These are phyloP conservation scores for Himalopsyche tibetana DNA, from an alignment of 2,888 invertebrate genomes.

Conservation along the genomic window DNA sequence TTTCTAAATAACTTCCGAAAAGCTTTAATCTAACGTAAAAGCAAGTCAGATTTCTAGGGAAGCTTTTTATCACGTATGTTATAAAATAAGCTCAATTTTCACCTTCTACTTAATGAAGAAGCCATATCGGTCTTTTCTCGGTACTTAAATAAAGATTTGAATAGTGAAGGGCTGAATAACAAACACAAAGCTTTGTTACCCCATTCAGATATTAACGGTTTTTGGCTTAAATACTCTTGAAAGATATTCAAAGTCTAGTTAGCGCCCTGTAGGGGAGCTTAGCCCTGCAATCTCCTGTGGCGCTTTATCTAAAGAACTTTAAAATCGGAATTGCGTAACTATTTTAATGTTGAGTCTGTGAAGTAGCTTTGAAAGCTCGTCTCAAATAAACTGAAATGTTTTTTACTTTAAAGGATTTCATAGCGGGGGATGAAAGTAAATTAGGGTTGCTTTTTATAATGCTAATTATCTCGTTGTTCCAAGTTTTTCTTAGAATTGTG, in stretches of 20 bases:
- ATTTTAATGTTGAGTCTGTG: not conserved
- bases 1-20: not conserved
- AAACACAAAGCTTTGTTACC: constrained; percentile 48
- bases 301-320: constrained; percentile 23
- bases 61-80: constrained; percentile 30
- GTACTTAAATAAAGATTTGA: constrained; percentile 55
- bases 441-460: constrained; percentile 45
- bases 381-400: not conserved
- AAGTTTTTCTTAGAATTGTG: not conserved
- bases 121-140: constrained; percentile 51
- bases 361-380: not conserved
- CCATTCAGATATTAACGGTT: constrained; percentile 65
- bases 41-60: constrained; percentile 57
- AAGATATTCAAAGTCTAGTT: constrained; percentile 54
- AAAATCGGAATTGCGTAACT: constrained; percentile 28
- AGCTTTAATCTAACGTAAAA: not conserved
- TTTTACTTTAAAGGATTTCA: constrained; percentile 2
- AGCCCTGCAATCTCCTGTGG: constrained; percentile 46
- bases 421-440: constrained; percentile 46
- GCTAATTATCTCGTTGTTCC: not conserved
- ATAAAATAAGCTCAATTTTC: constrained; percentile 50
- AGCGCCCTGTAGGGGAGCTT: constrained; percentile 58
- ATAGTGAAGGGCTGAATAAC: constrained; percentile 53
- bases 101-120: constrained; percentile 51
- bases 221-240: constrained; percentile 48